These are phyloP conservation scores for Hafferia zeledoni DNA, from an alignment of 2,797 vertebrate genomes.

Conservation along the genomic window DNA sequence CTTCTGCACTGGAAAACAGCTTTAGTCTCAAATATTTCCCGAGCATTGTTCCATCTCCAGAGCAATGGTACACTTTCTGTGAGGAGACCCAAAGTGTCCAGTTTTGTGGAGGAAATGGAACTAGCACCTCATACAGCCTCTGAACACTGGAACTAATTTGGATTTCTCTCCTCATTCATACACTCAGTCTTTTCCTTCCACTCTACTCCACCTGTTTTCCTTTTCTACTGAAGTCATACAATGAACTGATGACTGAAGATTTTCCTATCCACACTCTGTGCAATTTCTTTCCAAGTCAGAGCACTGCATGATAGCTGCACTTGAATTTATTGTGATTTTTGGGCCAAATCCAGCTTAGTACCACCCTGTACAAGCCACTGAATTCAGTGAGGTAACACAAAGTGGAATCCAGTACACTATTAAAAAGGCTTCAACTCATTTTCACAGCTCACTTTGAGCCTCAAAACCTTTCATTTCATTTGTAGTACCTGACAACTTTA, in stretches of 20 bases:
- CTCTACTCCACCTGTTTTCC: conserved; percentile 70
- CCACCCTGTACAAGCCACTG: background rate
- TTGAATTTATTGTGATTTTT: background rate
- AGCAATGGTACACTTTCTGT: conserved; percentile 29
- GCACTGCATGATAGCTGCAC: background rate
- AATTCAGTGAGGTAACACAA: background rate
- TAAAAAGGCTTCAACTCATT: background rate
- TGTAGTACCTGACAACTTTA: background rate
- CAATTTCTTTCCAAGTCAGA: conserved; percentile 41
- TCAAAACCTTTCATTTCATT: background rate
- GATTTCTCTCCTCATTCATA: conserved; percentile 71
- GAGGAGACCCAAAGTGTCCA: conserved; percentile 30
- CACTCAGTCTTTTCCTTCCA: conserved; percentile 55
- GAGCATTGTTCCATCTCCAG: background rate
- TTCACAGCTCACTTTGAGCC: background rate
- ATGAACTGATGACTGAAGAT: conserved; percentile 68
- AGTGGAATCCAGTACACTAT: background rate
- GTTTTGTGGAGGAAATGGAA: conserved; percentile 39
- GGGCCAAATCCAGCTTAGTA: background rate
- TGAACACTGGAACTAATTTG: conserved; percentile 67
- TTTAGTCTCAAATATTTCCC: conserved; percentile 6
- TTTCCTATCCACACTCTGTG: conserved; percentile 37
- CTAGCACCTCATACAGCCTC: conserved; percentile 67
- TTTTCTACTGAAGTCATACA: conserved; percentile 65
- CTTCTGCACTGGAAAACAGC: background rate